Evolutionary conservation across 2,113 vertebrate genomes (phyloP).

Genomic region (Dicrurus megarhynchus): DNA sequence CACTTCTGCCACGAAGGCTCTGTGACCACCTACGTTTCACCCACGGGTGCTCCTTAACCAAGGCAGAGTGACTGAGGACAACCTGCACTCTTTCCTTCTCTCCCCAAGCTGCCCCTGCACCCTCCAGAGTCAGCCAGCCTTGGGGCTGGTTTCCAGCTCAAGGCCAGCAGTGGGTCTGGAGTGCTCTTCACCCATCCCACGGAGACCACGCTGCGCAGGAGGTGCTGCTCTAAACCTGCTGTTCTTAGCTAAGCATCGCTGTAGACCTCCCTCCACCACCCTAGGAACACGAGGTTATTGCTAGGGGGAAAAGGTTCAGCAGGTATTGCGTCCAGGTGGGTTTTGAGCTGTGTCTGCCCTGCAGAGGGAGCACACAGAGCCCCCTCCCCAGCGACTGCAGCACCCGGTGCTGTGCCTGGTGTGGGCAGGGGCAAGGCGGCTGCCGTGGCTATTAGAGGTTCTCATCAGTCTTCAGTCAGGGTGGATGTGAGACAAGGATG

Average conservation of each 20-base stretch:
- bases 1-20: accelerated
- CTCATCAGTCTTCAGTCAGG: slow-evolving; percentile 18
- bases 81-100: accelerated
- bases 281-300: neutral
- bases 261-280: neutral
- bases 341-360: accelerated
- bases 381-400: neutral
- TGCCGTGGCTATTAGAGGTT: neutral
- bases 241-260: accelerated
- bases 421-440: neutral
- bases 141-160: neutral
- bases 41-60: neutral
- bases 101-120: neutral
- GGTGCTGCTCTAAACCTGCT: accelerated
- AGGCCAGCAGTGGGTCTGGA: neutral
- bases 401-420: accelerated
- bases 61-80: accelerated
- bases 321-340: neutral
- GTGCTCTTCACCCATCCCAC: neutral
- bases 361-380: neutral
- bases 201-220: accelerated
- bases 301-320: neutral
- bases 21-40: accelerated
- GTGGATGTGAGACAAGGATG: slow-evolving; percentile 29
- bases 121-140: neutral